phyloP scores from a whole-genome alignment of 2,888 invertebrate genomes.

The Plusia festucae region DNA sequence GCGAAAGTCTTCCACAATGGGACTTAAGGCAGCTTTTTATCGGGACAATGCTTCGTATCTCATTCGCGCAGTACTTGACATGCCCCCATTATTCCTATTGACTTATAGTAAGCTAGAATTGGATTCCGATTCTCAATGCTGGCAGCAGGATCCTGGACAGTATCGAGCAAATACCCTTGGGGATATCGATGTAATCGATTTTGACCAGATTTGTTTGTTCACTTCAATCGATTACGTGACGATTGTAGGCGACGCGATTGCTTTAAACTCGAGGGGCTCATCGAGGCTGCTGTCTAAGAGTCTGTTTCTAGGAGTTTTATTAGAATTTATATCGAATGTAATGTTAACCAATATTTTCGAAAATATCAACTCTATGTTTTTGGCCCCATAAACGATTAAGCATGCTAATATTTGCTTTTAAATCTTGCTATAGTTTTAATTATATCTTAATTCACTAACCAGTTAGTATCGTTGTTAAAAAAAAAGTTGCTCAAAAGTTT shows the following conservation, averaged over 20 bases:
- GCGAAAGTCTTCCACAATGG: conserved; percentile 26
- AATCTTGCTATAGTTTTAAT: no score
- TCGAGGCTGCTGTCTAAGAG: conserved; percentile 32
- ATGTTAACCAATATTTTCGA: background rate
- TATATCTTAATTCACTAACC: no score
- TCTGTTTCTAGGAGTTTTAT: conserved; percentile 30
- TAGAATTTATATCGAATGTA: conserved; percentile 31
- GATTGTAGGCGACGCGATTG: conserved; percentile 56
- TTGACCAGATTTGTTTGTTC: conserved; percentile 72
- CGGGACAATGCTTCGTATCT: conserved; percentile 49
- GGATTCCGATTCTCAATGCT: conserved; percentile 48
- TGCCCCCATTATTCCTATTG: conserved; percentile 52
- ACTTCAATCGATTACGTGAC: conserved; percentile 74
- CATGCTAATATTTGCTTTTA: no score
- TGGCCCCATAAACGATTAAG: no score
- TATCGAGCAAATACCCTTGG: conserved; percentile 58
- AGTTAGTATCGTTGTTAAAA: no score
- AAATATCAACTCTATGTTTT: background rate
- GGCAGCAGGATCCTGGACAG: conserved; percentile 35
- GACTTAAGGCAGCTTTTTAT: conserved; percentile 35
- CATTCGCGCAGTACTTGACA: conserved; percentile 33
- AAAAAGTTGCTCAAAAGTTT: no score
- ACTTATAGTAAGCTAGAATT: conserved; percentile 53
- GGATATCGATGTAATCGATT: conserved; percentile 69
- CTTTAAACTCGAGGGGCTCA: conserved; percentile 39